These are phyloP conservation scores for Tachuris rubrigastra DNA, from an alignment of 2,113 vertebrate genomes.

Conservation along the genomic window DNA sequence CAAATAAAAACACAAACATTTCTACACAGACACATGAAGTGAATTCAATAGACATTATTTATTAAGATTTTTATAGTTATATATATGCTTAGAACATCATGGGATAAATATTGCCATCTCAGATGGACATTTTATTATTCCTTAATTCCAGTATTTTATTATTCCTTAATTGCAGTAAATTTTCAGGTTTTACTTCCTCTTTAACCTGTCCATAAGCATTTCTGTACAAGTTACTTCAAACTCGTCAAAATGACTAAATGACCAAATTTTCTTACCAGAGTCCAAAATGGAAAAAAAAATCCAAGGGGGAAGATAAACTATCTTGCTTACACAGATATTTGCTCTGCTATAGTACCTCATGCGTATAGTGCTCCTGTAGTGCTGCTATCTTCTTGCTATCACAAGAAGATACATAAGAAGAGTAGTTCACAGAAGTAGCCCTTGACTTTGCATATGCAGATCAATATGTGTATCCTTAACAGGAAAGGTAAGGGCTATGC, in stretches of 20 bases:
- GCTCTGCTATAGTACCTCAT: neutral
- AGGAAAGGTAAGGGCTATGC: neutral
- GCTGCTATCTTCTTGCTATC: neutral
- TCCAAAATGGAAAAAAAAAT: neutral
- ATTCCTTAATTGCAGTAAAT: neutral
- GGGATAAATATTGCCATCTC: neutral
- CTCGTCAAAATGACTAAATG: neutral
- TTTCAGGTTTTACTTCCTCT: neutral
- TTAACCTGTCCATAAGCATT: neutral
- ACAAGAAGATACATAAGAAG: neutral
- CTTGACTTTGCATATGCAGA: neutral
- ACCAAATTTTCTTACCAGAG: neutral
- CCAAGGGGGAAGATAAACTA: neutral
- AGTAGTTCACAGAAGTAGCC: neutral
- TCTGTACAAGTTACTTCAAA: neutral
- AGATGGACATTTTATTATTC: neutral
- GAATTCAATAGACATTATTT: neutral
- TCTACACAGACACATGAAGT: neutral
- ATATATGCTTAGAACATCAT: neutral
- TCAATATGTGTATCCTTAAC: neutral
- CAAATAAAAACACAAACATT: neutral
- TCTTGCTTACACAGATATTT: neutral
- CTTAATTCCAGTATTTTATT: neutral
- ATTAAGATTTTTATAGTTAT: neutral
- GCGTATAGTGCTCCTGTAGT: rapidly evolving